Base-by-base conservation (phyloP, 2,113 vertebrate species). In the Grammomys dolichurus region DNA sequence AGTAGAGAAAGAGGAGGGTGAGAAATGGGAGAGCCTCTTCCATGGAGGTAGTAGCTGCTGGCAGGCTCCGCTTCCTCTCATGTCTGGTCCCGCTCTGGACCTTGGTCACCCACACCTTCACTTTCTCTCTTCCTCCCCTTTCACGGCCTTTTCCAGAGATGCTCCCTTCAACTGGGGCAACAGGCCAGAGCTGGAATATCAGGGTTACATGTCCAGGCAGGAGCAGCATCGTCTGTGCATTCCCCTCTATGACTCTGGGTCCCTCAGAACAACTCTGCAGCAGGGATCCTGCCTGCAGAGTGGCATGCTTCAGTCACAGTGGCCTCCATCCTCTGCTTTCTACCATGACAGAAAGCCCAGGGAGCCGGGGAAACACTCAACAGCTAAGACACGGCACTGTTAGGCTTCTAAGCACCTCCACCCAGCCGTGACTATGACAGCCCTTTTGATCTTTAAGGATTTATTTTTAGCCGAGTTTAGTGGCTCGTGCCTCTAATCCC, bases 301-400 rank as follows among this genome's bases (percentile, higher is more conserved):
- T 40, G 40, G 20, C 46, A 54, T 0, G 6, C 56, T 8, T 14
- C 31, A 0, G 54, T 72, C 46, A 0, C 14, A 3, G 2, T 56
- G 69, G 51, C 36, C 17, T 51, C 48, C n/a, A 28, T 13, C 36
- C 69, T 73, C 48, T 56, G 51, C 48, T n/a, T 4, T 72, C 63
- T 14, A 51, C 33, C 12, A 1, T 56, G 90, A 65, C 28, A 33
- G 86, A 72, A 96, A 67, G 46, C 13, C 76, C 65, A 54, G 26
- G 78, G 28, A 86, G 46, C 67, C 56, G 0, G 0, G 80, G 76
- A 43, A 9, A n/a, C 31, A 0, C 56, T 10, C n/a, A 0, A 1
- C 12, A 4, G 14, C 17, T 28, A 12, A 22, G 82, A 43, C 10
- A 4, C 0, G 16, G 63, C 46, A 28, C 87, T 3, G 9, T 11